Evolutionary conservation across 2,888 invertebrate species (phyloP), one percentile per base, ranked within the genome.

Genomic region (Dasysyrphus tricinctus): DNA sequence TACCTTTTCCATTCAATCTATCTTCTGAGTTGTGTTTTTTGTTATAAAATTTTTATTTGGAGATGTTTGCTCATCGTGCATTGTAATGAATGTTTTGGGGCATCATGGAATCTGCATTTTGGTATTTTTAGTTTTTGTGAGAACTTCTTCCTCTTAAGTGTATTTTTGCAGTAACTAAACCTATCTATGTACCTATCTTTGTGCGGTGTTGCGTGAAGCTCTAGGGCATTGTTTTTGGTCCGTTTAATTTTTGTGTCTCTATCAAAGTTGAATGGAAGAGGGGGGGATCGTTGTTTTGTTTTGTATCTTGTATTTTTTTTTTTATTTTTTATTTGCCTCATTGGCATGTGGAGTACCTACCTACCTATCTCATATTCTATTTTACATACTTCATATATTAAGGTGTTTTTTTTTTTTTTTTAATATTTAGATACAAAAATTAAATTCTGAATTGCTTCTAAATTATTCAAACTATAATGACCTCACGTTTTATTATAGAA

Each of bases 151-250:
- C 61, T 47, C 67, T 54, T 56, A 51, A 24, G 47, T 37, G 39
- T 16, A 5, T 39, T 19, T 56, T 19, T 56, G 65, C 44, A 54
- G 59, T 16, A 14, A 16, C 32, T 63, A 16, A 3, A 32, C 39
- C 11, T 72, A 32, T n/a, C 3, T 47, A 3, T 34, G 39, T n/a
- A n/a, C 59, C 37, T 61, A 61, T 42, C 57, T 16, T 16, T 80
- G 83, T 73, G 85, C 88, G 88, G 61, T 83, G 78, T 85, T 84
- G 86, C 87, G 86, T 88, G 88, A 88, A 88, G 84, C 88, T 88
- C 88, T 88, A 88, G 88, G 88, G 88, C 88, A 88, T 88, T 88
- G 86, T 88, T 87, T 88, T 88, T 88, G 88, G 88, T 88, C 88
- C 88, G 88, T 88, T 88, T 88, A 88, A 88, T 88, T 88, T 88